Base-by-base conservation (phyloP, 2,113 vertebrate species). In the Toxostoma redivivum region DNA sequence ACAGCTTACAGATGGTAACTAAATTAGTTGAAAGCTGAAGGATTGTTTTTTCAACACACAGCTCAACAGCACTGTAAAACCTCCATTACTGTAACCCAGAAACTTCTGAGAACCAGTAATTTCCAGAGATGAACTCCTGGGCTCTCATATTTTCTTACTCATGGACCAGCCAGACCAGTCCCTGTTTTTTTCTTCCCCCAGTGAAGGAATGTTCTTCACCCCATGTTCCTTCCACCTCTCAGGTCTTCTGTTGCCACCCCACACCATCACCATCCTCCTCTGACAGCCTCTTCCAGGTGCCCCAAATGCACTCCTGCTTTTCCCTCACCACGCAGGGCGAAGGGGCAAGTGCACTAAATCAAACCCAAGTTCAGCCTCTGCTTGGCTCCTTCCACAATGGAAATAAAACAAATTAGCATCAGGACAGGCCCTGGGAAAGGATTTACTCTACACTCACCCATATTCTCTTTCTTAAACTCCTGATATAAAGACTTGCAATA, bases 41-140 rank as follows among this genome's bases (percentile, higher is more conserved):
- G 94, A 95, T 95, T 93, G 60, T 81, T 96, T 96, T 95, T 90
- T 93, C 93, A 95, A 95, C 90, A 95, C 85, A 71, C 72, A 84
- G 82, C 65, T 96, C 93, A 93, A 95, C 81, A 80, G 94, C 61
- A 80, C 4, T 70, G 74, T 96, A 95, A 93, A 95, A 88, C 40
- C 80, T 88, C 65, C 92, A 90, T 81, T 92, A 67, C 11, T 92
- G 81, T 86, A 95, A 93, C 58, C 45, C 86, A 92, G 94, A 95
- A 96, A 93, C 88, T 94, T 40, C 56, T 47, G 72, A 92, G 72
- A 93, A 93, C 89, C 18, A 71, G 64, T 50, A 85, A 94, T 78
- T 88, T 90, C 64, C 72, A 94, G 65, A 93, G 42, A 71, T 90
- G 62, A 88, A 69, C 82, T 95, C 88, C 53, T 74, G 69, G 48